Evolutionary conservation across 2,797 vertebrate species (phyloP), one percentile per base, ranked within the genome.

Genomic region (Pipistrellus pipistrellus): DNA sequence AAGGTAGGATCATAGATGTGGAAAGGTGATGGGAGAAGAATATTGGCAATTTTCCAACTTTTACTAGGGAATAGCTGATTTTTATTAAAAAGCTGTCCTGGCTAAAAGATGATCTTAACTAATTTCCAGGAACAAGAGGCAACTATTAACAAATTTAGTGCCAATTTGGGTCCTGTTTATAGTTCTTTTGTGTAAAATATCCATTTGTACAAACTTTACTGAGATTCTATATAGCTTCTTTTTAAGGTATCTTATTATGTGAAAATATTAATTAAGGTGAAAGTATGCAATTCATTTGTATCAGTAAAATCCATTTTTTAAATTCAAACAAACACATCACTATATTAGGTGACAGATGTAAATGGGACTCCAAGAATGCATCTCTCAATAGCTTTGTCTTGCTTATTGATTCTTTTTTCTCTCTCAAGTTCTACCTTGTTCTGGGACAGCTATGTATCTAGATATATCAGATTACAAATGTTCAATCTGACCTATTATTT

Each of bases 21-120:
- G 38, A 93, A 85, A 91, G 2, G 18, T 78, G 53, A 72, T 75
- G 27, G 30, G 82, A 9, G 30, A 82, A 75, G 53, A n/a, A 12
- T 38, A 2, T 21, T 62, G 23, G 18, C 41, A 72, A 66, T 21
- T 81, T 86, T 87, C 17, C n/a, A 91, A 46, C 20, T 77, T 84
- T 11, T 57, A n/a, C 8, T 51, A 57, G 11, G 11, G 27, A 75
- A 84, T 41, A 35, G 27, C 51, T 85, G 17, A 4, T 82, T 94
- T 91, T 93, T 30, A 90, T 1, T 88, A 64, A 82, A 88, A 92
- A 78, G 20, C 18, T 90, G 2, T 77, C 72, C 13, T 85, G 13
- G 23, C 68, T 90, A 75, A 90, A 94, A 77, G 10, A 88, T 93
- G 18, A 95, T 86, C 25, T 86, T 92, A 51, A 91, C 64, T 83